Conservation (phyloP, 2,888 invertebrate genomes). For the Pseudeuparius sepicola region DNA sequence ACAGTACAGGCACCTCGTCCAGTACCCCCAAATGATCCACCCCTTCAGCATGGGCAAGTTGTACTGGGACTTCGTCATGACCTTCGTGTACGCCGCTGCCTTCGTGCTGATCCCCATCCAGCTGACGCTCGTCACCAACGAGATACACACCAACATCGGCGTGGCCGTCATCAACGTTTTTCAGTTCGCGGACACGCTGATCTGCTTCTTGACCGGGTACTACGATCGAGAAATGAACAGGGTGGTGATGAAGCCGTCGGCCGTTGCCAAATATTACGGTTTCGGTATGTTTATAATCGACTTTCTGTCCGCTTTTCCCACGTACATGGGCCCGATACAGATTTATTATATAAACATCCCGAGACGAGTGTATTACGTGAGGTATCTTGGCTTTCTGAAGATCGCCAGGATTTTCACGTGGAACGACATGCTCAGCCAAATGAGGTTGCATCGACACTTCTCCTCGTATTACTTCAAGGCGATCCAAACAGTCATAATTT, state of each 20-base stretch:
- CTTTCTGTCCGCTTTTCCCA: neutral
- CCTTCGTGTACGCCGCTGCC: neutral
- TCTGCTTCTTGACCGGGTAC: constrained; percentile 6
- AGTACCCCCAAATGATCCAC: constrained; percentile 20
- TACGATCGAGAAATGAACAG: neutral
- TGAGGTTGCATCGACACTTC: no score
- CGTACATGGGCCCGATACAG: neutral
- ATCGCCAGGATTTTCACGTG: neutral
- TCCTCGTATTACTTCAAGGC: no score
- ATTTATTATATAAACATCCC: no score
- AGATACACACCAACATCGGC: neutral
- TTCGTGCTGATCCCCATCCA: neutral
- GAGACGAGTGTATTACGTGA: no score
- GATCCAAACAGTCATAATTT: no score
- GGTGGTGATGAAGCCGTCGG: neutral
- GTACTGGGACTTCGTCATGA: neutral
- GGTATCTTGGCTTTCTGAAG: constrained; percentile 1
- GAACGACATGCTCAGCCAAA: no score
- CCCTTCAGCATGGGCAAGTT: constrained; percentile 18
- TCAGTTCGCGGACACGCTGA: neutral
- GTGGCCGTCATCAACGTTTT: neutral
- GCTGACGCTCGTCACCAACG: neutral
- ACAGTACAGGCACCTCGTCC: constrained; percentile 18
- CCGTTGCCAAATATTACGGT: neutral
- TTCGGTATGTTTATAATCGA: neutral